These are phyloP conservation scores for Erebia epiphron DNA, from an alignment of 2,888 invertebrate species.

Conservation along the genomic window DNA sequence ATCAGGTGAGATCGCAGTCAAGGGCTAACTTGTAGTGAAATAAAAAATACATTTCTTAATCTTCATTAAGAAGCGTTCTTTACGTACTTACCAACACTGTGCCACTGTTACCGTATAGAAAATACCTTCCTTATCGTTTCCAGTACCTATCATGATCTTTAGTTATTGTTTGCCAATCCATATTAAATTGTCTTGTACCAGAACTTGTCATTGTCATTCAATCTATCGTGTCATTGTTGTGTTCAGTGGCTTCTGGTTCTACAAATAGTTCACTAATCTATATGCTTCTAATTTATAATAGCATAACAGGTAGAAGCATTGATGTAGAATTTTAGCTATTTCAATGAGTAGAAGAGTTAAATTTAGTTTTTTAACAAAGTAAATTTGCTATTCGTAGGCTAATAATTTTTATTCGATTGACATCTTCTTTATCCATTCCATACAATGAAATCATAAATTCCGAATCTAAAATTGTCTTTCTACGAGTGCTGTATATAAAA, in stretches of 20 bases:
- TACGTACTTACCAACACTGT: no score
- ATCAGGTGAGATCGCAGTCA: no score
- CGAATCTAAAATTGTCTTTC: neutral
- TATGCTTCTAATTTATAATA: neutral
- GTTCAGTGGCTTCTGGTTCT: slow-evolving; percentile 2
- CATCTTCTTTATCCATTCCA: neutral
- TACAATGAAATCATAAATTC: slow-evolving; percentile 5
- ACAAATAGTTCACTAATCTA: neutral
- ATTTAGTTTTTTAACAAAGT: no score
- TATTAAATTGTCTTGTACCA: slow-evolving; percentile 17
- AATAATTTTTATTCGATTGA: neutral
- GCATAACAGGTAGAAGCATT: no score
- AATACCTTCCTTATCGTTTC: neutral
- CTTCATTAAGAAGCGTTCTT: no score
- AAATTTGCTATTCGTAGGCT: neutral
- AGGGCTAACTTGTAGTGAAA: no score
- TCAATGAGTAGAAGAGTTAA: no score
- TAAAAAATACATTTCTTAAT: no score
- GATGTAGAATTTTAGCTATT: no score
- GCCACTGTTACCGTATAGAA: neutral
- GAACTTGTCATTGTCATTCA: slow-evolving; percentile 27
- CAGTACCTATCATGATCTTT: slow-evolving; percentile 2
- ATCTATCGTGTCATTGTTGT: slow-evolving; percentile 21
- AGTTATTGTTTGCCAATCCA: slow-evolving; percentile 4
- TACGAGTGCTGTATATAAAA: neutral